Percentiles rank a stretch among this genome's conserved stretches.
These are phyloP conservation scores for Linyphia triangularis DNA, from an alignment of 2,888 invertebrate species.

Conservation along the genomic window DNA sequence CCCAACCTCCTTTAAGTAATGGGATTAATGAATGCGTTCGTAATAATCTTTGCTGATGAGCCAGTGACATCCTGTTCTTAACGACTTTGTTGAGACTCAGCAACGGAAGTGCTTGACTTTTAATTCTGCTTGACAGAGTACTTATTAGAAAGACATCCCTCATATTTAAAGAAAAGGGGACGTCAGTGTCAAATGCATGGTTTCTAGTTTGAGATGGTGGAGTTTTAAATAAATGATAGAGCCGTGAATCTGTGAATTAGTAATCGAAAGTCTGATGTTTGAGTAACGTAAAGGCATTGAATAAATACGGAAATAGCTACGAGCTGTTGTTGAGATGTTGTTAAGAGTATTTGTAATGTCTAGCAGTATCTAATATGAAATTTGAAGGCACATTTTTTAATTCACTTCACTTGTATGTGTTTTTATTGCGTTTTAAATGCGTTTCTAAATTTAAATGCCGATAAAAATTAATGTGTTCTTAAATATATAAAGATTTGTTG, in stretches of 20 bases:
- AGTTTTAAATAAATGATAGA: background rate
- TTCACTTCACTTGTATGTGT: no score
- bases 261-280: background rate
- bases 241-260: background rate
- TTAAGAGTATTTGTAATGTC: no score
- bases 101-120: constrained; percentile 68
- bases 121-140: constrained; percentile 58
- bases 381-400: no score
- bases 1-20: constrained; percentile 54
- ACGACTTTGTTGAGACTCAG: constrained; percentile 67
- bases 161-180: constrained; percentile 29
- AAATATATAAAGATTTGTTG: no score
- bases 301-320: no score
- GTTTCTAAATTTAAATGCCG: no score
- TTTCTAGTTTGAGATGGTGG: background rate
- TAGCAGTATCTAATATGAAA: no score
- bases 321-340: background rate
- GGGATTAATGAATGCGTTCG: constrained; percentile 59
- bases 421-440: no score
- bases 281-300: background rate
- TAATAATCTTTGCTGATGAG: constrained; percentile 48
- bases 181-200: background rate
- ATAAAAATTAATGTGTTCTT: no score
- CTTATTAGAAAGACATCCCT: constrained; percentile 45
- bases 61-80: constrained; percentile 63